Percentiles rank a stretch among this genome's conserved stretches.
Evolutionary conservation across 2,113 vertebrate genomes (phyloP).

Genomic region (Callaeas wilsoni): DNA sequence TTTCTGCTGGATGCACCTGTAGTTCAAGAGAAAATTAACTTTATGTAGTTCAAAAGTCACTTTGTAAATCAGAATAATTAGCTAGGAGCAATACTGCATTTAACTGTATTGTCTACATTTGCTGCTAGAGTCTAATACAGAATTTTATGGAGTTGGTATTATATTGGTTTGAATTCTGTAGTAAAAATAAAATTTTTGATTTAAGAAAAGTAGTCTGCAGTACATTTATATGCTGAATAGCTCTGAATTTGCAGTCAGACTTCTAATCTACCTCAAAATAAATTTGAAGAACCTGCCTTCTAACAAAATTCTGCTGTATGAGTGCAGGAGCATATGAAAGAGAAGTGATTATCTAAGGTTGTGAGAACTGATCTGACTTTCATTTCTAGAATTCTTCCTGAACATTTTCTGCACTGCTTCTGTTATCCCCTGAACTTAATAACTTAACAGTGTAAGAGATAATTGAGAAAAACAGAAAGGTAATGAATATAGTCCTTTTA

Average conservation of each 20-base stretch:
- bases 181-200: conserved; percentile 40
- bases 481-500: not conserved
- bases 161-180: not conserved
- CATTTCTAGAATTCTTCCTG: not conserved
- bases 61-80: conserved; percentile 60
- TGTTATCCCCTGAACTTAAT: not conserved
- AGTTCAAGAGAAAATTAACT: conserved; percentile 40
- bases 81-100: conserved; percentile 31
- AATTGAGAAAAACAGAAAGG: not conserved
- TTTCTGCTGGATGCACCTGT: not conserved
- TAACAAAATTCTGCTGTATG: not conserved
- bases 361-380: not conserved
- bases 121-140: not conserved
- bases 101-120: not conserved
- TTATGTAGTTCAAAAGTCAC: conserved; percentile 51
- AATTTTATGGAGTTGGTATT: not conserved
- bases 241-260: conserved; percentile 23
- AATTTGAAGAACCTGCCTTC: not conserved
- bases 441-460: not conserved
- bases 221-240: conserved; percentile 13
- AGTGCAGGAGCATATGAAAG: not conserved
- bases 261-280: not conserved
- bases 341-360: not conserved
- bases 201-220: conserved; percentile 16
- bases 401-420: not conserved